These are phyloP conservation scores for Tuberolachnus salignus DNA, from an alignment of 2,888 invertebrate species.

Conservation along the genomic window DNA sequence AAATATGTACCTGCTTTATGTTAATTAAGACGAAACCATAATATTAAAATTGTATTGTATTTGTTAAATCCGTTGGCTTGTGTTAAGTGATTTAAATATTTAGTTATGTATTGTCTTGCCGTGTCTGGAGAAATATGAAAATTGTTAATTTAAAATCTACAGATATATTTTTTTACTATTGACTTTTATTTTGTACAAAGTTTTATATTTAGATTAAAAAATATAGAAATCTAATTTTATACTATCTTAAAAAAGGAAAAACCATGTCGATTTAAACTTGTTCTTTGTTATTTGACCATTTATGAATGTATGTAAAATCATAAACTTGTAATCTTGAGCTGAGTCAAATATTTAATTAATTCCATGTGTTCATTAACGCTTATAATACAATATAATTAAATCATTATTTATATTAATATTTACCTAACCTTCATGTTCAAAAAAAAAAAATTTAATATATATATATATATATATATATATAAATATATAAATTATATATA, in stretches of 20 bases:
- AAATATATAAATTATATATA: too few species aligned
- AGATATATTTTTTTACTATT: conserved; percentile 24
- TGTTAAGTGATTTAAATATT: background rate
- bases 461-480: background rate
- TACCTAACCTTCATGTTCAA: background rate
- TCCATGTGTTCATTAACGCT: conserved; percentile 55
- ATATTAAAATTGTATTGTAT: background rate
- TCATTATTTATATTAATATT: conserved; percentile 28
- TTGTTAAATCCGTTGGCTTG: background rate
- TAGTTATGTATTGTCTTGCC: conserved; percentile 3
- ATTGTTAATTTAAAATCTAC: conserved; percentile 2
- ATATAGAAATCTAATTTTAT: conserved; percentile 4
- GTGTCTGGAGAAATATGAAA: background rate
- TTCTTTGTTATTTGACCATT: conserved; percentile 16
- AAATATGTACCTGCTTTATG: conserved; percentile 41
- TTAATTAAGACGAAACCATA: conserved; percentile 22
- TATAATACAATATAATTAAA: conserved; percentile 28
- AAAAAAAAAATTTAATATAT: background rate
- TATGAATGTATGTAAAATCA: background rate
- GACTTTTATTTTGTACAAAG: background rate
- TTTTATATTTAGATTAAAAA: too few species aligned
- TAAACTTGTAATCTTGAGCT: conserved; percentile 21
- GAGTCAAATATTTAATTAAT: conserved; percentile 43
- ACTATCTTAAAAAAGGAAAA: conserved; percentile 11
- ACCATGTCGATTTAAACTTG: background rate